Percentiles rank a stretch among this genome's conserved stretches.
Conservation (phyloP, 1,140 invertebrate genomes). For the Drosophila parvula region DNA sequence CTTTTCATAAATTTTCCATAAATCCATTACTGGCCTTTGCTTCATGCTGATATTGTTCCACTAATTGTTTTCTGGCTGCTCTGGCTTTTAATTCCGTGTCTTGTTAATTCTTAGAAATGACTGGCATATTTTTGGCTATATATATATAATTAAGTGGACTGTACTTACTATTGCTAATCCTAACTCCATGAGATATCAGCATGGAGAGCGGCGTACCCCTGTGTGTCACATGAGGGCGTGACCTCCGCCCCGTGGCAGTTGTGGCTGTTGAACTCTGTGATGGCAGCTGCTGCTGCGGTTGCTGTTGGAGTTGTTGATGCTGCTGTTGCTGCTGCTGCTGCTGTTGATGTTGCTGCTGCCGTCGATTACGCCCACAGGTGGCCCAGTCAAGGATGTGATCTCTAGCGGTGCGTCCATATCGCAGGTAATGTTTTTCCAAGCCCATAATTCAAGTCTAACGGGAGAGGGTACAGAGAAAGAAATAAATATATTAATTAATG, state of each 20-base stretch:
- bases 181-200: constrained; percentile 90
- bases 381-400: constrained; percentile 88
- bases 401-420: constrained; percentile 88
- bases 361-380: constrained; percentile 68
- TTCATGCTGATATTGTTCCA: constrained; percentile 14
- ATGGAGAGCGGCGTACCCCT: constrained; percentile 88
- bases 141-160: constrained; percentile 18
- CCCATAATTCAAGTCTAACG: constrained; percentile 85
- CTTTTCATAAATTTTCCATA: constrained; percentile 10
- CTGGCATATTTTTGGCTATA: constrained; percentile 22
- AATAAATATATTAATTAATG: not conserved
- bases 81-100: constrained; percentile 10
- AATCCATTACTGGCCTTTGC: not conserved
- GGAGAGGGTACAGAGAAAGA: constrained; percentile 15
- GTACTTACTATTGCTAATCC: constrained; percentile 90
- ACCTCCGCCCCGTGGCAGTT: constrained; percentile 52
- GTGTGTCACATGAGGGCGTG: constrained; percentile 83
- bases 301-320: constrained; percentile 42
- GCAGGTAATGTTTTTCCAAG: constrained; percentile 89
- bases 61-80: constrained; percentile 23
- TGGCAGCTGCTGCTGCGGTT: constrained; percentile 40
- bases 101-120: constrained; percentile 22
- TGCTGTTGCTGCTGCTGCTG: constrained; percentile 41
- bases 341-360: constrained; percentile 55
- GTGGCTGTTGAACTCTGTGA: constrained; percentile 37